phyloP scores from a whole-genome alignment of 1,140 invertebrate species.

The Leptinotarsa undecemlineata region DNA sequence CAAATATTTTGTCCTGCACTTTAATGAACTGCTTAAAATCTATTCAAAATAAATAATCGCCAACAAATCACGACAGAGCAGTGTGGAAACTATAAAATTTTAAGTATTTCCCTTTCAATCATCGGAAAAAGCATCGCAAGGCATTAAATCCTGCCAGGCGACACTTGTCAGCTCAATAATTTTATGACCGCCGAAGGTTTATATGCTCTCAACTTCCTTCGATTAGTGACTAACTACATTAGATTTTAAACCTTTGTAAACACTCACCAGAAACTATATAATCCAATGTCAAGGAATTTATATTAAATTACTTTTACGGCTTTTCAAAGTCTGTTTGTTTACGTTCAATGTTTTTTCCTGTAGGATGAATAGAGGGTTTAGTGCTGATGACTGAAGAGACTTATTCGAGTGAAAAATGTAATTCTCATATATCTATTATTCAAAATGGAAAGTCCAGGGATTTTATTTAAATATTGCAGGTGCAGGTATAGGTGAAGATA shows the following conservation, averaged over 20 bases:
- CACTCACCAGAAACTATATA: slow-evolving; percentile 33
- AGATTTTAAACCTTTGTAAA: slow-evolving; percentile 31
- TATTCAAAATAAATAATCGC: slow-evolving; percentile 31
- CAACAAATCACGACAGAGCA: slow-evolving; percentile 26
- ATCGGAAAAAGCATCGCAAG: slow-evolving; percentile 30
- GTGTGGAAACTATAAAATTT: slow-evolving; percentile 32
- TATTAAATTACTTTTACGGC: slow-evolving; percentile 20
- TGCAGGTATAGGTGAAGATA: too few species aligned
- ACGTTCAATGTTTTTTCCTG: slow-evolving; percentile 1
- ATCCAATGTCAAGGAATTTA: slow-evolving; percentile 20
- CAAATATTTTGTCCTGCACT: background rate
- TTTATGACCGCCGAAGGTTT: slow-evolving; percentile 39
- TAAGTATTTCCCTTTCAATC: slow-evolving; percentile 41
- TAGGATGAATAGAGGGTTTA: background rate
- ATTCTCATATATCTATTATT: too few species aligned
- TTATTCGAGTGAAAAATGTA: too few species aligned
- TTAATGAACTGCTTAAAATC: slow-evolving; percentile 19
- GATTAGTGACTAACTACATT: slow-evolving; percentile 26
- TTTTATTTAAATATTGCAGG: background rate
- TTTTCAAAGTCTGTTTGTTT: slow-evolving; percentile 12
- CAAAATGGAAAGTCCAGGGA: too few species aligned
- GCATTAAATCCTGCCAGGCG: slow-evolving; percentile 34
- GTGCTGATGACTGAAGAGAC: too few species aligned
- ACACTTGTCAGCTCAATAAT: slow-evolving; percentile 37
- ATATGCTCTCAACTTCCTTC: slow-evolving; percentile 39